A percentile compares a stretch with the other conserved stretches of the same genome.
Conservation (phyloP, 2,888 invertebrate genomes). For the Lysandra coridon region DNA sequence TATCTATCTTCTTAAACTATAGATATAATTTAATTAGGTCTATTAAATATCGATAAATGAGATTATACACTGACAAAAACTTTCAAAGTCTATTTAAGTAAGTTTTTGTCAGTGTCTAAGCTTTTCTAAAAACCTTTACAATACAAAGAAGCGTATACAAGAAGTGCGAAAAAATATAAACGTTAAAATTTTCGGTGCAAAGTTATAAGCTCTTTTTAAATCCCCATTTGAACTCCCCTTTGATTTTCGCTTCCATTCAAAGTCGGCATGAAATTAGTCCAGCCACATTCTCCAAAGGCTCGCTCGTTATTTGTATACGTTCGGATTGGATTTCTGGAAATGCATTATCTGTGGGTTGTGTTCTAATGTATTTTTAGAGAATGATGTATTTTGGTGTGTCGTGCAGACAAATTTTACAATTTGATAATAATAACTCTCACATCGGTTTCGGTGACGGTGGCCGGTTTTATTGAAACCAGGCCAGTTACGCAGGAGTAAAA, state of each 20-base stretch:
- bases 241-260: constrained; percentile 55
- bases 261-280: constrained; percentile 57
- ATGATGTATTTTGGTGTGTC: neutral
- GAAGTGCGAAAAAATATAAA: neutral
- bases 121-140: too few relatives aligned
- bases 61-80: too few relatives aligned
- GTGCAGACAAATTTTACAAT: neutral
- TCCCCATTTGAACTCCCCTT: constrained; percentile 46
- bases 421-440: too few relatives aligned
- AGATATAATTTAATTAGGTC: too few relatives aligned
- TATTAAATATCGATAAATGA: too few relatives aligned
- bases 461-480: too few relatives aligned
- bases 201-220: constrained; percentile 41
- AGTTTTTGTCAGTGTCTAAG: too few relatives aligned
- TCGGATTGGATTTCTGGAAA: neutral
- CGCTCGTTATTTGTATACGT: constrained; percentile 13
- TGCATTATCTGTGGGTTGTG: neutral
- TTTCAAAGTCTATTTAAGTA: too few relatives aligned
- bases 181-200: neutral
- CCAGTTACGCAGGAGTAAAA: too few relatives aligned
- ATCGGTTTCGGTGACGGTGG: too few relatives aligned
- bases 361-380: neutral
- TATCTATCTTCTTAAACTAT: too few relatives aligned
- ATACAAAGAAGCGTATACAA: neutral
- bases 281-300: constrained; percentile 43